Conservation (phyloP, 2,888 invertebrate species). For the Lepidonotus clava region DNA sequence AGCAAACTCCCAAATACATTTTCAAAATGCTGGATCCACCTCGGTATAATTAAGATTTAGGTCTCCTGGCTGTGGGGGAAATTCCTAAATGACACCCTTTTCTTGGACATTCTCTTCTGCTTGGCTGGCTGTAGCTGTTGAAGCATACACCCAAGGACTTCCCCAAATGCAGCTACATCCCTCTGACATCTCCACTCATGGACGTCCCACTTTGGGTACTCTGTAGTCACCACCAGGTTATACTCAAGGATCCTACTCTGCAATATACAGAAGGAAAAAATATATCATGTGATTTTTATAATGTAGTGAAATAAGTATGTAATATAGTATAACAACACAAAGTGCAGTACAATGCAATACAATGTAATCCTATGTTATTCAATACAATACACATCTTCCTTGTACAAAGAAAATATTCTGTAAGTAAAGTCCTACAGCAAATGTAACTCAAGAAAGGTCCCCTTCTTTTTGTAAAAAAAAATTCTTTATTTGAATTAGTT, state of each 20-base stretch:
- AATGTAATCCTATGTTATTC: background rate
- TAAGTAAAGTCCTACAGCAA: too few relatives aligned
- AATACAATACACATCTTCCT: background rate
- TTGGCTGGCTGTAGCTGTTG: background rate
- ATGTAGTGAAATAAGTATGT: background rate
- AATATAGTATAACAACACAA: background rate
- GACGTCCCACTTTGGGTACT: slow-evolving; percentile 45
- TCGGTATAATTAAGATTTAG: too few relatives aligned
- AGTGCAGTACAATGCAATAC: background rate
- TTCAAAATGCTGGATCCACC: too few relatives aligned
- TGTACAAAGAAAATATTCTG: background rate
- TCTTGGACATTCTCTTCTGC: background rate
- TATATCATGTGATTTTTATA: background rate
- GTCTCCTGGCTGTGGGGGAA: too few relatives aligned
- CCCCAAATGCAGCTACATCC: background rate
- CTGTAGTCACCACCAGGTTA: slow-evolving; percentile 28
- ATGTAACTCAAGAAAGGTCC: too few relatives aligned
- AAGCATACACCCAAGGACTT: background rate
- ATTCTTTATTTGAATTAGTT: too few relatives aligned
- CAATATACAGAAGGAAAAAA: background rate
- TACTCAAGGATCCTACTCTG: background rate
- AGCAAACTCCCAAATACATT: too few relatives aligned
- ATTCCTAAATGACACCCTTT: slow-evolving; percentile 13
- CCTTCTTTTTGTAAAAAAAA: too few relatives aligned
- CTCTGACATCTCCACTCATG: slow-evolving; percentile 32